Conservation (phyloP, 2,113 vertebrate species). For the Apeltes quadracus region DNA sequence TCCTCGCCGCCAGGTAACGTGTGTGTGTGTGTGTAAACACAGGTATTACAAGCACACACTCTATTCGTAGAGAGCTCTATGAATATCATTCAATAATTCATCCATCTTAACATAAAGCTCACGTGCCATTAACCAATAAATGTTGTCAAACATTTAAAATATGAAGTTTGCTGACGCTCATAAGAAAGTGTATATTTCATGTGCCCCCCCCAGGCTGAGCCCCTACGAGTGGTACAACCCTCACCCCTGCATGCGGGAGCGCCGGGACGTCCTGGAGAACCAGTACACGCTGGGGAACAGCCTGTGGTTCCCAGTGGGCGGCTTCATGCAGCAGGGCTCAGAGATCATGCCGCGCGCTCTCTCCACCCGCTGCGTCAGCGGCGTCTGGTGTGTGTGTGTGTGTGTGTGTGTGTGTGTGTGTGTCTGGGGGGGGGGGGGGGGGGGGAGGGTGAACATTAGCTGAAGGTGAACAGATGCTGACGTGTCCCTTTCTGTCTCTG, state of each 20-base stretch:
- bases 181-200: not conserved
- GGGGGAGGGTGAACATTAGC: too few species aligned
- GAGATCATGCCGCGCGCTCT: conserved; percentile 93
- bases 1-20: conserved; percentile 88
- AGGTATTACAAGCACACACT: not conserved
- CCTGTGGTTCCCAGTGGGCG: conserved; percentile 93
- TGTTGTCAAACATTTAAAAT: not conserved
- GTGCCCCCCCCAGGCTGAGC: conserved; percentile 80
- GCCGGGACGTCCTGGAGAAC: conserved; percentile 88
- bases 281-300: conserved; percentile 95
- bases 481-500: not conserved
- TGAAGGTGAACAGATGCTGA: conserved; percentile 37
- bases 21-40: not conserved
- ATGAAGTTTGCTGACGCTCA: not conserved
- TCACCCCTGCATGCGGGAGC: conserved; percentile 87
- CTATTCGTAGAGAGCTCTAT: not conserved
- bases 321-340: conserved; percentile 95
- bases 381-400: conserved; percentile 87
- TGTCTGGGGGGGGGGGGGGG: too few species aligned
- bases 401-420: not conserved
- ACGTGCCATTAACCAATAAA: not conserved
- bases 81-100: too few species aligned
- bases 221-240: conserved; percentile 96
- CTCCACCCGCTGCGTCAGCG: conserved; percentile 92
- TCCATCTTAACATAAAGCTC: not conserved